phyloP scores from a whole-genome alignment of 2,888 invertebrate species.

The Galerucella pusilla region DNA sequence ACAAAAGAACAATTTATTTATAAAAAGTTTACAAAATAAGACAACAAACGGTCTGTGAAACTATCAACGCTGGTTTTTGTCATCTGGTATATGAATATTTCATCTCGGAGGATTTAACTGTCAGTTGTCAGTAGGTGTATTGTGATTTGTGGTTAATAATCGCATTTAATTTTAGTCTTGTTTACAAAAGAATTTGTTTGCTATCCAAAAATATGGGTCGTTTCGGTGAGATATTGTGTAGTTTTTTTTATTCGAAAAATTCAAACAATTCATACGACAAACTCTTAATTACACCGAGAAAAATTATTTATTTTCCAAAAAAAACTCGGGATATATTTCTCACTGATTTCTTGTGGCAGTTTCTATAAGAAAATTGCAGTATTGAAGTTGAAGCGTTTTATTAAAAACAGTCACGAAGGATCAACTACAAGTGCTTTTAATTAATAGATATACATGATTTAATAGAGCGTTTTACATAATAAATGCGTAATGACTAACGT shows the following conservation, averaged over 20 bases:
- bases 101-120: slow-evolving; percentile 48
- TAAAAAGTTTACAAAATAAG: slow-evolving; percentile 28
- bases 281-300: no score
- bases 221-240: neutral
- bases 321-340: no score
- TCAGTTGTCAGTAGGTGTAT: slow-evolving; percentile 37
- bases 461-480: slow-evolving; percentile 27
- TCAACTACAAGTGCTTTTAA: slow-evolving; percentile 6
- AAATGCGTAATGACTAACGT: slow-evolving; percentile 22
- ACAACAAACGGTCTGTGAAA: slow-evolving; percentile 44
- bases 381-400: neutral
- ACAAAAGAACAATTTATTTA: slow-evolving; percentile 29
- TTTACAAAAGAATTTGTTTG: slow-evolving; percentile 45
- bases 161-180: slow-evolving; percentile 50
- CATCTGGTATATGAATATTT: slow-evolving; percentile 49
- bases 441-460: slow-evolving; percentile 9
- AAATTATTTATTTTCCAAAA: no score
- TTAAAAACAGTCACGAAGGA: slow-evolving; percentile 6
- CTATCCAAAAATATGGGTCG: slow-evolving; percentile 12
- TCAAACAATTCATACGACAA: no score
- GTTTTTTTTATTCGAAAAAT: neutral
- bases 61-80: slow-evolving; percentile 48
- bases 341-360: no score
- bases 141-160: slow-evolving; percentile 46
- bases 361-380: no score